Evolutionary conservation across 2,888 invertebrate species (phyloP).

Genomic region (Caenorhabditis japonica): DNA sequence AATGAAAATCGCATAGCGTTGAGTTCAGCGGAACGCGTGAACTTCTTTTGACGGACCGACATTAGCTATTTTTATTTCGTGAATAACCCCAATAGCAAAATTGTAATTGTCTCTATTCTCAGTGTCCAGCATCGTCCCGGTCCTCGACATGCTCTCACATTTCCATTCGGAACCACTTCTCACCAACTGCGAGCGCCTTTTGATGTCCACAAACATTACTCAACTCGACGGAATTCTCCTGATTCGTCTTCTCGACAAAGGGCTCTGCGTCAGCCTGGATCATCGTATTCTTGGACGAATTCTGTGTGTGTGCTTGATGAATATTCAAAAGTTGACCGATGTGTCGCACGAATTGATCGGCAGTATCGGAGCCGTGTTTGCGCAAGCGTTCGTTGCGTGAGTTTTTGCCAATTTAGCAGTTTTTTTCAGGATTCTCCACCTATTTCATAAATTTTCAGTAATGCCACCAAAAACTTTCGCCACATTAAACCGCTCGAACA

Average conservation of each 20-base stretch:
- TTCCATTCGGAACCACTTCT: conserved; percentile 43
- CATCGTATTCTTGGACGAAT: conserved; percentile 44
- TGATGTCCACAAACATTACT: conserved; percentile 29
- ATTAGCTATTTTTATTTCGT: too few relatives aligned
- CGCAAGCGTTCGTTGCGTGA: conserved; percentile 50
- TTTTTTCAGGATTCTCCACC: neutral
- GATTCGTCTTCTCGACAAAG: conserved; percentile 22
- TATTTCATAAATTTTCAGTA: conserved; percentile 14
- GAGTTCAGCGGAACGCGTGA: too few relatives aligned
- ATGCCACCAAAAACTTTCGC: conserved; percentile 33
- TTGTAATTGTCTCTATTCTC: conserved; percentile 11
- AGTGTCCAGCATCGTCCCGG: conserved; percentile 25
- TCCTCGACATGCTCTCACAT: conserved; percentile 36
- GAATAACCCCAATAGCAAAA: neutral
- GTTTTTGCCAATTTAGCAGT: too few relatives aligned
- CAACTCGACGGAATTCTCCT: conserved; percentile 10
- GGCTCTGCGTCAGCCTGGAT: conserved; percentile 38
- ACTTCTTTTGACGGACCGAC: neutral
- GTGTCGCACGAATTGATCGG: conserved; percentile 36
- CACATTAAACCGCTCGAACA: conserved; percentile 43
- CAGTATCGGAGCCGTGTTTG: conserved; percentile 30
- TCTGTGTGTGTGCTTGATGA: conserved; percentile 43
- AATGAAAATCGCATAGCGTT: too few relatives aligned
- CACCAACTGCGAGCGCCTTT: conserved; percentile 44
- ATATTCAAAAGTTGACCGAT: conserved; percentile 27